Base-by-base conservation (phyloP, 1,140 invertebrate species). In the Thaumatotibia leucotreta region DNA sequence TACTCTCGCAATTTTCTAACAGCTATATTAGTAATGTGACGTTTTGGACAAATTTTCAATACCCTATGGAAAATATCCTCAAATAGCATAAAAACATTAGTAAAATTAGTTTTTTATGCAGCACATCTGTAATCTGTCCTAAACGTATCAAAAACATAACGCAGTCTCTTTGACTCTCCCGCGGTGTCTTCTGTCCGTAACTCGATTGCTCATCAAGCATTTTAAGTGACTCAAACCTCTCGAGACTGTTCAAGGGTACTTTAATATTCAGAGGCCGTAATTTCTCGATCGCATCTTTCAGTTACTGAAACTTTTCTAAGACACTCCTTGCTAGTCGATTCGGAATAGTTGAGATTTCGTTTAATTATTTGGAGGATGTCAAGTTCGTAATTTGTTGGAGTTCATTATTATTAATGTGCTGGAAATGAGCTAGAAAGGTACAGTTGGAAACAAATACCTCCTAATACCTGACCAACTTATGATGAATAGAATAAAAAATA, bases 191-290 rank as follows among this genome's bases (percentile, higher is more conserved):
- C 65, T 71, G 73, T 68, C 72, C 69, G 64, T 80, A 82, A 82
- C 79, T 80, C 70, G 74, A 84, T 85, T 84, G 79, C 83, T 89
- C 84, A 83, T 88, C 85, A 83, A 85, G 79, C 68, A 83, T 84
- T 89, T 82, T 83, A 82, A 88, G 80, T 81, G 84, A 83, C 79
- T 82, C 77, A 67, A 74, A 61, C 69, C 82, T 78, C 84, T 87
- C 45, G 84, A 88, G 86, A 89, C 81, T 74, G 72, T 73, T 81
- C 69, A 45, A 82, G 72, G 69, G 72, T 80, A 75, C 79, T 86
- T 80, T 84, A 87, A 89, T 87, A 89, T 89, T 89, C 81, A 87
- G 79, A 75, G 74, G 77, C 70, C 78, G 80, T 83, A 75, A 80
- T 63, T 52, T 80, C 80, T 80, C 83, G 75, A 86, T 84, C 72